phyloP scores from a whole-genome alignment of 2,797 vertebrate species.

The Myotis pilosus region DNA sequence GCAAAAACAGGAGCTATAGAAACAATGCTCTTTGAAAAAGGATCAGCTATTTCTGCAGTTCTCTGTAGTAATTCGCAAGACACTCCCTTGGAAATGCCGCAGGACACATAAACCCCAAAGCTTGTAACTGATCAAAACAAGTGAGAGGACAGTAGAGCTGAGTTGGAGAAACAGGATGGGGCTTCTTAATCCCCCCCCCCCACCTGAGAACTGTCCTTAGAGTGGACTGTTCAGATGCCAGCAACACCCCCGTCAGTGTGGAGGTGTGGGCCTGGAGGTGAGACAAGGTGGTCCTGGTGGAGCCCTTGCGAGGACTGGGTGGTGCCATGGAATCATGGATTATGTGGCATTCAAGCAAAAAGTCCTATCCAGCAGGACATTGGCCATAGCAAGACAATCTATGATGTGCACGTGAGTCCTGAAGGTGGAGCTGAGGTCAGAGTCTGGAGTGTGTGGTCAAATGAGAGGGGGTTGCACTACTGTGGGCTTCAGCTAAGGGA shows the following conservation, averaged over 20 bases:
- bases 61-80: conserved; percentile 10
- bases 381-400: neutral
- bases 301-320: neutral
- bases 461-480: neutral
- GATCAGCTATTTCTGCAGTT: conserved; percentile 30
- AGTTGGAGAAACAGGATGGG: neutral
- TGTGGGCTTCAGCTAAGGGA: neutral
- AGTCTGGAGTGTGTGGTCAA: neutral
- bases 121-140: neutral
- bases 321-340: neutral
- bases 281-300: neutral
- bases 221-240: neutral
- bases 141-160: neutral
- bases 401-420: neutral
- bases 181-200: neutral
- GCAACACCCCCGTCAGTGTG: neutral
- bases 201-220: too few relatives aligned
- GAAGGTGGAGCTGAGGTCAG: neutral
- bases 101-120: neutral
- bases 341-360: neutral
- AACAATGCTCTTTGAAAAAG: neutral
- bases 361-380: neutral
- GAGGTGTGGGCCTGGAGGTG: neutral
- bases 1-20: neutral
- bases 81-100: neutral